These are phyloP conservation scores for Palythoa grandis DNA, from an alignment of 92 coral and sea anemone species.

Conservation along the genomic window DNA sequence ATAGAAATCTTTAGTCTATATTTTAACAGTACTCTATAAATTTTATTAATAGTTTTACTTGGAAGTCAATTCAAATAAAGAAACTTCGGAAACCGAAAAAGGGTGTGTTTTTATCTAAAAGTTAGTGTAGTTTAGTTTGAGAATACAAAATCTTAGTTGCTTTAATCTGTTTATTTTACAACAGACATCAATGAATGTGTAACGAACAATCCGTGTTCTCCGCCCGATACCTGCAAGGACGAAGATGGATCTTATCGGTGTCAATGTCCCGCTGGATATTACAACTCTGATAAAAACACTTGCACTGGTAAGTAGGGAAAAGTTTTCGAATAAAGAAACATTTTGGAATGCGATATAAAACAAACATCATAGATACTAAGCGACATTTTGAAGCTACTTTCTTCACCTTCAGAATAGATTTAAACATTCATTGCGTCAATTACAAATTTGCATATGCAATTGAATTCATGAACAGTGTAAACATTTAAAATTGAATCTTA, in stretches of 20 bases:
- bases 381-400: too few relatives aligned
- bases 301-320: constrained; percentile 6
- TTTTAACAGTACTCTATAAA: neutral
- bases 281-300: constrained; percentile 33
- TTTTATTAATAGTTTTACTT: too few relatives aligned
- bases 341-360: too few relatives aligned
- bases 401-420: too few relatives aligned
- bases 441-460: too few relatives aligned
- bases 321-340: too few relatives aligned
- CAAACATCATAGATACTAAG: too few relatives aligned
- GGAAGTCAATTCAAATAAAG: neutral
- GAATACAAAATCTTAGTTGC: neutral
- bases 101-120: neutral
- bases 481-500: too few relatives aligned
- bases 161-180: neutral
- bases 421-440: too few relatives aligned
- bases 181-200: constrained; percentile 35
- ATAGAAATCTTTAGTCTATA: neutral
- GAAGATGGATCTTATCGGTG: constrained; percentile 23
- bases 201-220: constrained; percentile 32
- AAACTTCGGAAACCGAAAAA: neutral
- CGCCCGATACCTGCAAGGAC: constrained; percentile 3
- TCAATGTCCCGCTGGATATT: constrained; percentile 14
- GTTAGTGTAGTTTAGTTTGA: neutral
- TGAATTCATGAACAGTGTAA: too few relatives aligned